Conservation (phyloP, 1,140 invertebrate species). For the Drosophila ficusphila region DNA sequence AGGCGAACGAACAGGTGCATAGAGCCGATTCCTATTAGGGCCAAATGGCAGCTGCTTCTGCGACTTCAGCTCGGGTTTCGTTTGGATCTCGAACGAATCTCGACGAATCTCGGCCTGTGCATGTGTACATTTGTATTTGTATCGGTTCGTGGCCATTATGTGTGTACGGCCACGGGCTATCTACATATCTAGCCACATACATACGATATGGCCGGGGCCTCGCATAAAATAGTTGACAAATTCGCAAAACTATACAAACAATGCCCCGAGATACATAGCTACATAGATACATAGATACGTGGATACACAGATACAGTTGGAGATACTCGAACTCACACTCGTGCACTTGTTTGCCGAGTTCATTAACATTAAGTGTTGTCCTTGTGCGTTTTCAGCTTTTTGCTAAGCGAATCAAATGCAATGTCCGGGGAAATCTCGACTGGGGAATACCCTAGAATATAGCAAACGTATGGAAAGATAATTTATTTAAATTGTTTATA, state of each 20-base stretch:
- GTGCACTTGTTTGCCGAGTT: constrained; percentile 74
- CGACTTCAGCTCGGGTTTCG: constrained; percentile 14
- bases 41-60: constrained; percentile 52
- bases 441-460: constrained; percentile 19
- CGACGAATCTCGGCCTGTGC: constrained; percentile 28
- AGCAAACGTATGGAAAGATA: neutral
- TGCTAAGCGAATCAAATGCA: constrained; percentile 41
- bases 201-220: constrained; percentile 50
- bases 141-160: too few relatives aligned
- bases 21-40: constrained; percentile 35
- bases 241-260: constrained; percentile 72
- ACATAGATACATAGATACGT: constrained; percentile 31
- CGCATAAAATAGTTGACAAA: constrained; percentile 80
- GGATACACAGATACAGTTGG: constrained; percentile 27
- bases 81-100: constrained; percentile 4
- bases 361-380: constrained; percentile 80
- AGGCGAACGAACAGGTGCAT: constrained; percentile 64
- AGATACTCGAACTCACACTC: constrained; percentile 50
- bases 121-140: constrained; percentile 58
- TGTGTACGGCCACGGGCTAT: constrained; percentile 16
- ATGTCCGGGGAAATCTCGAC: neutral
- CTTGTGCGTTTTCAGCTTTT: constrained; percentile 63
- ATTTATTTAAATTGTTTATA: too few relatives aligned
- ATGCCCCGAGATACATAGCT: constrained; percentile 54
- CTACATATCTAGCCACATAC: constrained; percentile 23